These are phyloP conservation scores for Miichthys miiuy DNA, from an alignment of 2,797 vertebrate species.

Conservation along the genomic window DNA sequence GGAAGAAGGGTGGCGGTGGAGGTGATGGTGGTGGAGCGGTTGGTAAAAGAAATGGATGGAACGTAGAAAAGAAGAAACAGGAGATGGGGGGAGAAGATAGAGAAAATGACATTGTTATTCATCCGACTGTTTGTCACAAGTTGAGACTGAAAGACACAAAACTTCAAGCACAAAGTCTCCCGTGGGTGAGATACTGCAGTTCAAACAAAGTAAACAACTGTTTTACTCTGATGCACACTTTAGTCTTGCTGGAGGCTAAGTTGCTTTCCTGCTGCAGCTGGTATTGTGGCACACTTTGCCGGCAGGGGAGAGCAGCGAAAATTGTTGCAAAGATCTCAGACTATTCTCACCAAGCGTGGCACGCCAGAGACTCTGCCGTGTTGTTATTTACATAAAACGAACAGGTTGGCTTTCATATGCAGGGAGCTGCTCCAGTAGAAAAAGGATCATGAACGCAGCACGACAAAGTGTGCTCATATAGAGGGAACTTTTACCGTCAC, in stretches of 20 bases:
- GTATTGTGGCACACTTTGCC: constrained; percentile 78
- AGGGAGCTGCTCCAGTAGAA: constrained; percentile 34
- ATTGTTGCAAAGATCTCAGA: constrained; percentile 67
- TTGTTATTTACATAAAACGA: constrained; percentile 74
- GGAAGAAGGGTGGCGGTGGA: constrained; percentile 72
- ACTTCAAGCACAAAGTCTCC: constrained; percentile 88
- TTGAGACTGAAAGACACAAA: constrained; percentile 87
- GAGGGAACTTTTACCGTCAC: constrained; percentile 37
- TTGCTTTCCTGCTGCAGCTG: constrained; percentile 85
- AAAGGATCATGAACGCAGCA: constrained; percentile 2
- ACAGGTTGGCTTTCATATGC: constrained; percentile 70
- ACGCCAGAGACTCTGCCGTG: constrained; percentile 63
- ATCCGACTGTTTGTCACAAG: constrained; percentile 88
- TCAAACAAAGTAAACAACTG: constrained; percentile 95
- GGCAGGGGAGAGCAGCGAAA: constrained; percentile 76
- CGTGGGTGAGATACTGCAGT: constrained; percentile 88
- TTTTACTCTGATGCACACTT: constrained; percentile 93
- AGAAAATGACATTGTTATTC: constrained; percentile 90
- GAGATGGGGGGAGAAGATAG: constrained; percentile 40
- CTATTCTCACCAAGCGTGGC: constrained; percentile 65
- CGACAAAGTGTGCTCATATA: constrained; percentile 7
- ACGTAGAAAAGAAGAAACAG: constrained; percentile 56
- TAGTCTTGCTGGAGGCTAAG: constrained; percentile 93
- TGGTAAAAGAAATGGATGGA: constrained; percentile 60
- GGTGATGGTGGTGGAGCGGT: constrained; percentile 27